phyloP scores from a whole-genome alignment of 2,888 invertebrate genomes.

The Stenodera caucasica region DNA sequence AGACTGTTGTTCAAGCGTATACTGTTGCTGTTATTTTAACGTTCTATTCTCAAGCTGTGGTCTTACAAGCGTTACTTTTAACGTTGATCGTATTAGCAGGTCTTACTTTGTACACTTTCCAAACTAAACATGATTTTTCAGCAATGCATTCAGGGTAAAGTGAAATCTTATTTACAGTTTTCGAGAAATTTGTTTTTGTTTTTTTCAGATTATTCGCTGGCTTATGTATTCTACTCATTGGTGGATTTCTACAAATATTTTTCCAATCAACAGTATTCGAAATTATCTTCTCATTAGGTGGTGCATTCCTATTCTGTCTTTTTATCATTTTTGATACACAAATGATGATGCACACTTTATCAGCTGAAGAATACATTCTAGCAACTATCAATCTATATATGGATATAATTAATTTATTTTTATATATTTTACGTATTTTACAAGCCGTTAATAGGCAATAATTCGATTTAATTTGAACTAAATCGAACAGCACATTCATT shows the following conservation, averaged over 20 bases:
- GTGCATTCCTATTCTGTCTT: slow-evolving; percentile 75
- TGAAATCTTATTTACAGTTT: slow-evolving; percentile 5
- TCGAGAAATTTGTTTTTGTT: slow-evolving; percentile 15
- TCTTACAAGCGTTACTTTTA: slow-evolving; percentile 76
- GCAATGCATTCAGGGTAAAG: slow-evolving; percentile 74
- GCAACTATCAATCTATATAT: slow-evolving; percentile 85
- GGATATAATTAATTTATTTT: slow-evolving; percentile 84
- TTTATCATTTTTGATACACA: slow-evolving; percentile 87
- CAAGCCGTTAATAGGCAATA: slow-evolving; percentile 63
- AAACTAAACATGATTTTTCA: slow-evolving; percentile 83
- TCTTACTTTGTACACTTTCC: slow-evolving; percentile 81
- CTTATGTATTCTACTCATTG: slow-evolving; percentile 68
- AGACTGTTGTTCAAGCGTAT: slow-evolving; percentile 79
- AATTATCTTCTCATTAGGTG: slow-evolving; percentile 70
- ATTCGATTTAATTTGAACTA: slow-evolving; percentile 21
- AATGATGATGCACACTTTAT: slow-evolving; percentile 76
- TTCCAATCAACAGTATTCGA: slow-evolving; percentile 73
- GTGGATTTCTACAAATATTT: slow-evolving; percentile 74
- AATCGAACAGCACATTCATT: background rate
- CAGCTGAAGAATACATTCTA: slow-evolving; percentile 82
- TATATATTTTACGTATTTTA: slow-evolving; percentile 76
- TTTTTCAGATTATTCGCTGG: slow-evolving; percentile 66
- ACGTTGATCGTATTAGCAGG: slow-evolving; percentile 75
- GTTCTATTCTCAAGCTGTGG: slow-evolving; percentile 73
- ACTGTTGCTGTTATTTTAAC: slow-evolving; percentile 79